Evolutionary conservation across 2,888 invertebrate genomes (phyloP).

Genomic region (Eupithecia exiguata): DNA sequence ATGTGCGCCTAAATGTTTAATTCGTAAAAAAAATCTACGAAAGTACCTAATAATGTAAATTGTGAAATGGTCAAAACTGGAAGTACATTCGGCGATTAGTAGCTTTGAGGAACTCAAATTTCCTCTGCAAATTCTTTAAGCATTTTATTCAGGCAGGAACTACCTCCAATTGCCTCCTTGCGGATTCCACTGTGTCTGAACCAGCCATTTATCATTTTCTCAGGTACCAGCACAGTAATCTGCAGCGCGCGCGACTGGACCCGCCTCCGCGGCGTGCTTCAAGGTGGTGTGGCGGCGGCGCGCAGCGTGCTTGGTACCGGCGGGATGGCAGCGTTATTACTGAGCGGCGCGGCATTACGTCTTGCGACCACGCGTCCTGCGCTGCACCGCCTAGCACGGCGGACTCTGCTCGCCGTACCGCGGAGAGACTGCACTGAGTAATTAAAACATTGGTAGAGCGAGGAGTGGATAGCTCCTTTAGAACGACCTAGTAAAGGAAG

Average conservation of each 20-base stretch:
- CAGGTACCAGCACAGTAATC: slow-evolving; percentile 94
- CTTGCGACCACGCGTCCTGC: slow-evolving; percentile 82
- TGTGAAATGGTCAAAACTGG: no score
- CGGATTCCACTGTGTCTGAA: neutral
- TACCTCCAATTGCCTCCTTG: no score
- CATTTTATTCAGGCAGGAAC: no score
- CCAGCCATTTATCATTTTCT: neutral
- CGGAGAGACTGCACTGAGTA: slow-evolving; percentile 48
- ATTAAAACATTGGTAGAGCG: neutral
- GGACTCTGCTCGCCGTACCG: slow-evolving; percentile 82
- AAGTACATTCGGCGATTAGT: no score
- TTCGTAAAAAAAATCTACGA: no score
- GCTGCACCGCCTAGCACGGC: slow-evolving; percentile 81
- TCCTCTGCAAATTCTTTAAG: no score
- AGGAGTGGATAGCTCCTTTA: no score
- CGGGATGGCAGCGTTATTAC: slow-evolving; percentile 81
- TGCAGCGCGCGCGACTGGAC: slow-evolving; percentile 76
- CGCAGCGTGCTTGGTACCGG: slow-evolving; percentile 78
- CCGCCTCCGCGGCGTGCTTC: slow-evolving; percentile 52
- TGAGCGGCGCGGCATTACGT: slow-evolving; percentile 87
- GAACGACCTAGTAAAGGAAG: no score
- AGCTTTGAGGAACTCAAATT: no score
- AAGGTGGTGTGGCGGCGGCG: slow-evolving; percentile 58
- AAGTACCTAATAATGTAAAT: no score
- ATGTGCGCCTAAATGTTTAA: no score